Conservation (phyloP, 2,888 invertebrate genomes). For the Homarus gammarus region DNA sequence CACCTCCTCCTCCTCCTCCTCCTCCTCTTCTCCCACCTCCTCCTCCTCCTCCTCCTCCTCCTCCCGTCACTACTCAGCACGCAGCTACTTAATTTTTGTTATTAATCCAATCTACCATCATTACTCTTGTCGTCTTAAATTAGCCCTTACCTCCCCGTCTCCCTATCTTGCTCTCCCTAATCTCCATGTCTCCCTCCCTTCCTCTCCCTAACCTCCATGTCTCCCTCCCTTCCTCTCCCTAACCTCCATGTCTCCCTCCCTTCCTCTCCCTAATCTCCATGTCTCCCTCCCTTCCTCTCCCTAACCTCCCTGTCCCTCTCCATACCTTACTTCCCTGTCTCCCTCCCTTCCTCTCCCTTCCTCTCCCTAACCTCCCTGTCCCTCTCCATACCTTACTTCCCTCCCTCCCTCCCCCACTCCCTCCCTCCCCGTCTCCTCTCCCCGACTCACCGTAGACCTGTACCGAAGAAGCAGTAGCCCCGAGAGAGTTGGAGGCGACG, state of each 20-base stretch:
- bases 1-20: background rate
- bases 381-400: no score
- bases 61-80: background rate
- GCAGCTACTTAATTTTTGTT: background rate
- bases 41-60: background rate
- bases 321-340: no score
- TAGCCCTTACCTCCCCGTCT: background rate
- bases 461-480: slow-evolving; percentile 50
- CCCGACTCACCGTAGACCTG: slow-evolving; percentile 33
- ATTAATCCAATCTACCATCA: background rate
- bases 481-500: slow-evolving; percentile 68
- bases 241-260: no score
- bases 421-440: background rate
- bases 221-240: background rate
- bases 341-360: no score
- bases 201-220: no score
- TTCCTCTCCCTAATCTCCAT: no score
- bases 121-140: background rate
- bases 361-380: no score
- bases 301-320: no score
- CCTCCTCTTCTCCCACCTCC: background rate
- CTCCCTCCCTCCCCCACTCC: background rate
- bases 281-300: no score
- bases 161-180: background rate
- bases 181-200: no score